Conservation (phyloP, 2,888 invertebrate species). For the Geophilus truncorum region DNA sequence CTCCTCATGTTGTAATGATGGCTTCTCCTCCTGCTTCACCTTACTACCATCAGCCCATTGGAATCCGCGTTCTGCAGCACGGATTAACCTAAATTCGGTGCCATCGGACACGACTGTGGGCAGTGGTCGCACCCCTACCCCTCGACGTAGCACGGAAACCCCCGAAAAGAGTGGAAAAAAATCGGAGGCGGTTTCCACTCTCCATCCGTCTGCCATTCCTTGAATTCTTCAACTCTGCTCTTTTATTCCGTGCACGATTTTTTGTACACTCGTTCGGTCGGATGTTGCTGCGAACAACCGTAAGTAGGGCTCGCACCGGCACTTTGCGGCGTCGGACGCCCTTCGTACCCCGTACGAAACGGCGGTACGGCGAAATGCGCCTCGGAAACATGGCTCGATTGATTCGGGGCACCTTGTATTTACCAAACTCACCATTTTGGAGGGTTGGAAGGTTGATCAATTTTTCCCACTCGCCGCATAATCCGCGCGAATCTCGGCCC, state of each 20-base stretch:
- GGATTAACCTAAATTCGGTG: not conserved
- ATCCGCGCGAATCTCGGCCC: not conserved
- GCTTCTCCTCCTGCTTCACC: constrained; percentile 10
- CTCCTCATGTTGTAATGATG: constrained; percentile 10
- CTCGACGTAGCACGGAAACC: not conserved
- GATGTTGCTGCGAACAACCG: not conserved
- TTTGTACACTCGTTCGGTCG: not conserved
- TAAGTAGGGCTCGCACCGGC: not conserved
- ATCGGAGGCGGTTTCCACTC: not conserved
- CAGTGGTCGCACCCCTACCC: not conserved
- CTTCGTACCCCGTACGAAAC: not conserved
- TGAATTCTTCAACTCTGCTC: not conserved
- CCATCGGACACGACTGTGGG: not conserved
- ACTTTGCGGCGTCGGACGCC: not conserved
- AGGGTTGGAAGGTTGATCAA: not conserved
- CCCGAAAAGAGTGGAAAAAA: not conserved
- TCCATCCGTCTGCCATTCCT: not conserved
- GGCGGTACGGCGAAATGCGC: not conserved
- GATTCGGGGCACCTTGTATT: not conserved
- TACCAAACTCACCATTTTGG: not conserved
- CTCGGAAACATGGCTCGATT: not conserved
- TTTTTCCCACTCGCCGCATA: not conserved
- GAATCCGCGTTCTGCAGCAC: not conserved
- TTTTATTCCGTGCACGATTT: not conserved
- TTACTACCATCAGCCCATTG: constrained; percentile 10